Conservation (phyloP, 2,888 invertebrate genomes). For the Diaphora mendica region DNA sequence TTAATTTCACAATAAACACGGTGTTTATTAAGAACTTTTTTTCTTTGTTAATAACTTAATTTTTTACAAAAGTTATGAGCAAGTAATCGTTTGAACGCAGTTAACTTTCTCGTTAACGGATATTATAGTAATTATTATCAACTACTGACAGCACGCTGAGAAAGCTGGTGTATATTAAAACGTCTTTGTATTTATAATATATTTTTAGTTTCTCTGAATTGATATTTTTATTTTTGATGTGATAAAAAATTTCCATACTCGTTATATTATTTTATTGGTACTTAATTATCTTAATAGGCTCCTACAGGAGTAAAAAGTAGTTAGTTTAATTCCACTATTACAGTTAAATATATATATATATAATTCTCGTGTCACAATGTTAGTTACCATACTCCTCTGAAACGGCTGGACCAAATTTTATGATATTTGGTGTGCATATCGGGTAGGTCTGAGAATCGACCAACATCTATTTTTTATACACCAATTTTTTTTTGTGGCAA, state of each 20-base stretch:
- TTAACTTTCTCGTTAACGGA: not conserved
- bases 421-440: too few relatives aligned
- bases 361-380: too few relatives aligned
- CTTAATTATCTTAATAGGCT: not conserved
- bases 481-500: too few relatives aligned
- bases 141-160: not conserved
- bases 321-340: too few relatives aligned
- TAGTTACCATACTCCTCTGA: too few relatives aligned
- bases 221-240: not conserved
- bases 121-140: not conserved
- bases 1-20: slow-evolving; percentile 52
- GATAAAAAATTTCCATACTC: not conserved
- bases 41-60: not conserved
- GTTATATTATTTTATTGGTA: not conserved
- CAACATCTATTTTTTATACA: too few relatives aligned
- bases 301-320: too few relatives aligned
- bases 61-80: not conserved
- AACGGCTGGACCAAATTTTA: too few relatives aligned
- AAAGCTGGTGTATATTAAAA: not conserved
- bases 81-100: not conserved
- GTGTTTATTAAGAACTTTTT: slow-evolving; percentile 27
- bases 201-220: not conserved
- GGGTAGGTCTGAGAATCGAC: too few relatives aligned
- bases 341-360: too few relatives aligned
- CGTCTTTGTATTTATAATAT: not conserved